Evolutionary conservation across 2,113 vertebrate species (phyloP).

Genomic region (Oryzias woworae): DNA sequence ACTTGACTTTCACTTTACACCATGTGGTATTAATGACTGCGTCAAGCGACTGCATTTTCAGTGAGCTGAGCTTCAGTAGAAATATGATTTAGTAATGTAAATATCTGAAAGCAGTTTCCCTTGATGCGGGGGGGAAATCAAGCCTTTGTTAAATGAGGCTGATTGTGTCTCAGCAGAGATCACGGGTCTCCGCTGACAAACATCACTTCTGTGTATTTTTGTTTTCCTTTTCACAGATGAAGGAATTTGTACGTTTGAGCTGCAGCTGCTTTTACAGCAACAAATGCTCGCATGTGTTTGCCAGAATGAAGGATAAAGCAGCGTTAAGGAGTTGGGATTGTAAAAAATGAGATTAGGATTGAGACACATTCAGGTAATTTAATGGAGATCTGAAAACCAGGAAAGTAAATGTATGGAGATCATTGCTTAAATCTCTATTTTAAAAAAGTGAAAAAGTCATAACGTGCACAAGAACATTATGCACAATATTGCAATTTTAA

Average conservation of each 20-base stretch:
- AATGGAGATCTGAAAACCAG: background rate
- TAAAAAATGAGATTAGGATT: slow-evolving; percentile 17
- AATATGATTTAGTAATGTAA: slow-evolving; percentile 42
- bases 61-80: slow-evolving; percentile 32
- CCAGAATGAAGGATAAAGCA: slow-evolving; percentile 40
- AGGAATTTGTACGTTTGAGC: slow-evolving; percentile 32
- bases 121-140: slow-evolving; percentile 39
- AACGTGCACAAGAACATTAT: too few relatives aligned
- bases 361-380: slow-evolving; percentile 12
- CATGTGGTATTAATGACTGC: slow-evolving; percentile 23
- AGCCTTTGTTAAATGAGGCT: slow-evolving; percentile 34
- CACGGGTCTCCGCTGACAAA: slow-evolving; percentile 28
- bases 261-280: slow-evolving; percentile 48
- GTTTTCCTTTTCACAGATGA: slow-evolving; percentile 44
- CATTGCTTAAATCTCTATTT: too few relatives aligned
- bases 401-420: too few relatives aligned
- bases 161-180: slow-evolving; percentile 32
- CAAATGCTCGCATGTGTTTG: slow-evolving; percentile 39
- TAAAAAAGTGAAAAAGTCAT: too few relatives aligned
- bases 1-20: slow-evolving; percentile 15
- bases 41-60: slow-evolving; percentile 24
- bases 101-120: slow-evolving; percentile 34
- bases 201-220: slow-evolving; percentile 48
- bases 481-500: too few relatives aligned
- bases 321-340: slow-evolving; percentile 28